phyloP scores from a whole-genome alignment of 1,140 invertebrate species.

The Drosophila ohnishii region DNA sequence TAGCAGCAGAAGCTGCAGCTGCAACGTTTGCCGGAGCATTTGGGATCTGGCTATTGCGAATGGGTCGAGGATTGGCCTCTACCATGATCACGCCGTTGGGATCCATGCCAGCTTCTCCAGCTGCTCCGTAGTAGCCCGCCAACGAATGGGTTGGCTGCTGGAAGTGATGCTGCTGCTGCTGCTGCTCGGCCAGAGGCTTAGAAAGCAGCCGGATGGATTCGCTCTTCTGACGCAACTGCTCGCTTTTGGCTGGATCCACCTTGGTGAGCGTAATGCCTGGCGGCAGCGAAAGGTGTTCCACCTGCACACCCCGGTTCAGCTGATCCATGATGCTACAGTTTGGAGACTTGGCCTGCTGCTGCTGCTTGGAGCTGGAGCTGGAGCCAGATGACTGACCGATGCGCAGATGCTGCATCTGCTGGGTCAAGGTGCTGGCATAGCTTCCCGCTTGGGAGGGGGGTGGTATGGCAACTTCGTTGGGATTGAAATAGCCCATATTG shows the following conservation, averaged over 20 bases:
- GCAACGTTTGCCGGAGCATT: constrained; percentile 25
- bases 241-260: constrained; percentile 86
- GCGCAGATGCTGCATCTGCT: constrained; percentile 71
- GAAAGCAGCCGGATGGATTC: constrained; percentile 77
- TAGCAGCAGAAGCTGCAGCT: constrained; percentile 42
- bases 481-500: constrained; percentile 80
- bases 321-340: constrained; percentile 86
- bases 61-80: constrained; percentile 69
- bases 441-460: constrained; percentile 66
- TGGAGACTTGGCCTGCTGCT: constrained; percentile 48
- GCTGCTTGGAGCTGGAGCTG: constrained; percentile 29
- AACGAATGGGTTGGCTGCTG: constrained; percentile 48
- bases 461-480: constrained; percentile 79
- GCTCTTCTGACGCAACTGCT: constrained; percentile 75
- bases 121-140: constrained; percentile 60
- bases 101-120: constrained; percentile 55
- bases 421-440: constrained; percentile 61
- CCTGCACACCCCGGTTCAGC: constrained; percentile 85
- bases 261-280: constrained; percentile 93
- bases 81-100: constrained; percentile 78
- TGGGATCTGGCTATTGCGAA: constrained; percentile 38
- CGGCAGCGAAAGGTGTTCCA: constrained; percentile 89
- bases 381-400: constrained; percentile 40
- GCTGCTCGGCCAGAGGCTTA: constrained; percentile 64
- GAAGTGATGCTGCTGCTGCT: constrained; percentile 53